Percentiles rank a stretch among this genome's conserved stretches.
These are phyloP conservation scores for Leptogaster cylindrica DNA, from an alignment of 2,888 invertebrate species.

Conservation along the genomic window DNA sequence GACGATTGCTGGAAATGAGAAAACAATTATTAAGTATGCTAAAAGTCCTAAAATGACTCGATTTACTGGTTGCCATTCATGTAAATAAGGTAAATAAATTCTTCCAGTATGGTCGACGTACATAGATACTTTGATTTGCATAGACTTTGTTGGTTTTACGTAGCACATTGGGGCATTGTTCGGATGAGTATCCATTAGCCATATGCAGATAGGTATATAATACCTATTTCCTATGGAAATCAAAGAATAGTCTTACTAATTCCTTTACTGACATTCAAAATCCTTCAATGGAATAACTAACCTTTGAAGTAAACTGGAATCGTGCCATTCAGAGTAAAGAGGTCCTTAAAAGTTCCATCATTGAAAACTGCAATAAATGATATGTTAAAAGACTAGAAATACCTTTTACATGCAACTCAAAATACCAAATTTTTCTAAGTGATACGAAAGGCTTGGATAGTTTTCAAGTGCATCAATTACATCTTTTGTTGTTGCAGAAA, in stretches of 20 bases:
- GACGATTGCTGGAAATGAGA: constrained; percentile 70
- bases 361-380: constrained; percentile 75
- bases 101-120: constrained; percentile 95
- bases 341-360: constrained; percentile 80
- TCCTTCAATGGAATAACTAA: constrained; percentile 49
- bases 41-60: neutral
- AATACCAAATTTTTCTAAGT: constrained; percentile 75
- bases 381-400: neutral
- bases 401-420: constrained; percentile 29
- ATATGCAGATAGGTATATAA: constrained; percentile 96
- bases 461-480: constrained; percentile 68
- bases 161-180: constrained; percentile 94
- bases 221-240: constrained; percentile 72
- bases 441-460: constrained; percentile 71
- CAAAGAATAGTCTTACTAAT: neutral
- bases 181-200: constrained; percentile 97
- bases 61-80: constrained; percentile 84
- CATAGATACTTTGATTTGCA: constrained; percentile 94
- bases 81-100: constrained; percentile 94
- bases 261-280: too few relatives aligned
- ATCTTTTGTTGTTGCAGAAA: constrained; percentile 71
- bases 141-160: constrained; percentile 92
- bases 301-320: constrained; percentile 92
- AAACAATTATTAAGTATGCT: constrained; percentile 23
- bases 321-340: constrained; percentile 87